These are phyloP conservation scores for Misgurnus anguillicaudatus DNA, from an alignment of 2,113 vertebrate species.

Conservation along the genomic window DNA sequence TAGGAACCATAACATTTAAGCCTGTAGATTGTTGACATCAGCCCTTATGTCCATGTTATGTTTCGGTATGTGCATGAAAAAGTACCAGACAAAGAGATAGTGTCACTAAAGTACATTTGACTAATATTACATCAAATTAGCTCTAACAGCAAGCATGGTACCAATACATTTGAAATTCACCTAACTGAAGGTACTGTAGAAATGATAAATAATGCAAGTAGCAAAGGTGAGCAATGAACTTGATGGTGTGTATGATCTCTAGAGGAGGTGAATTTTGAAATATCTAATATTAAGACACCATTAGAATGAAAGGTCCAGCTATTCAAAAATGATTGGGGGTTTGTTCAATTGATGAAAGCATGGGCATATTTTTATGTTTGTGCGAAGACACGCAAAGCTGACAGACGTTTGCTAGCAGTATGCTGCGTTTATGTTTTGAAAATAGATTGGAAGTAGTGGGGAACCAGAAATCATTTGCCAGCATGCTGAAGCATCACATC, in stretches of 20 bases:
- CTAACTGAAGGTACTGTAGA: not conserved
- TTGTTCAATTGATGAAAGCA: not conserved
- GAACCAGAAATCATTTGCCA: not conserved
- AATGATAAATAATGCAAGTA: slow-evolving; percentile 9
- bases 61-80: not conserved
- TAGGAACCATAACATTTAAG: slow-evolving; percentile 62
- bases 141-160: not conserved
- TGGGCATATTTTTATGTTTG: not conserved
- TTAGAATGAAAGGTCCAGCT: not conserved
- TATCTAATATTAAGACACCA: not conserved
- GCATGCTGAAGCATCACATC: not conserved
- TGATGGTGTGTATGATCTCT: not conserved
- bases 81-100: too few relatives aligned
- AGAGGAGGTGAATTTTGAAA: slow-evolving; percentile 13
- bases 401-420: not conserved
- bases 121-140: not conserved
- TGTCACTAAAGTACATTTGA: too few relatives aligned
- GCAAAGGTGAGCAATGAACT: not conserved
- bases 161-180: slow-evolving; percentile 2
- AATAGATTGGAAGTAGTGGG: not conserved
- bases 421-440: not conserved
- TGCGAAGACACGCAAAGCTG: not conserved
- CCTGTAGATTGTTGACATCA: slow-evolving; percentile 53
- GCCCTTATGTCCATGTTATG: slow-evolving; percentile 40
- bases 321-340: not conserved